phyloP scores from a whole-genome alignment of 2,113 vertebrate species.

The Micronycteris hirsuta region DNA sequence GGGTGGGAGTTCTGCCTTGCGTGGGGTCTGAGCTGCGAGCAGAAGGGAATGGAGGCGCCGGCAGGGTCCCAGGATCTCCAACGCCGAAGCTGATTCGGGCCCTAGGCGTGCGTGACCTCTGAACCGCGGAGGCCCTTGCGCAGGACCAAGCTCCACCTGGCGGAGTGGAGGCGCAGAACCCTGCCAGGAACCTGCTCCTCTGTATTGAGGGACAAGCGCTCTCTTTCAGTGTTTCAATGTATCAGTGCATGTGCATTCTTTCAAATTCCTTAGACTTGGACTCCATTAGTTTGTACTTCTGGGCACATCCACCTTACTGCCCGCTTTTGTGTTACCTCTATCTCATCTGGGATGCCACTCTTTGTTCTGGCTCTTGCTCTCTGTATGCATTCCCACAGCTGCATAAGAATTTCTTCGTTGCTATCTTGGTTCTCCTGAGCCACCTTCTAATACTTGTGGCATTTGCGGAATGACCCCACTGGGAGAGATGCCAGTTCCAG shows the following conservation, averaged over 20 bases:
- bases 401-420: not conserved
- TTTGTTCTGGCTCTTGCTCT: not conserved
- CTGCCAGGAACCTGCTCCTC: fast-evolving
- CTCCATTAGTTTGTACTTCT: too few species aligned
- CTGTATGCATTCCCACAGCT: not conserved
- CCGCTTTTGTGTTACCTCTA: fast-evolving
- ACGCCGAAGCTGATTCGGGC: not conserved
- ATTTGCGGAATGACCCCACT: not conserved
- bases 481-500: not conserved
- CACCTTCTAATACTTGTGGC: not conserved
- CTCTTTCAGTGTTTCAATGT: not conserved
- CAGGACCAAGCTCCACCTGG: not conserved
- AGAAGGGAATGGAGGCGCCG: fast-evolving
- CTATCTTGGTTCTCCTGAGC: not conserved
- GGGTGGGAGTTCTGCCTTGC: not conserved
- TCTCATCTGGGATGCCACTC: not conserved
- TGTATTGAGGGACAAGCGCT: fast-evolving
- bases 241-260: fast-evolving
- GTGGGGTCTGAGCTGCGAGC: not conserved
- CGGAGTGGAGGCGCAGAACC: not conserved
- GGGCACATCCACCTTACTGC: fast-evolving
- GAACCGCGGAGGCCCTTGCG: not conserved
- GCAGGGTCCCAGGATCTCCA: not conserved
- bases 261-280: fast-evolving
- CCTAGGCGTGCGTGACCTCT: not conserved